Conservation (phyloP, 2,113 vertebrate genomes). For the Sebastes fasciatus region DNA sequence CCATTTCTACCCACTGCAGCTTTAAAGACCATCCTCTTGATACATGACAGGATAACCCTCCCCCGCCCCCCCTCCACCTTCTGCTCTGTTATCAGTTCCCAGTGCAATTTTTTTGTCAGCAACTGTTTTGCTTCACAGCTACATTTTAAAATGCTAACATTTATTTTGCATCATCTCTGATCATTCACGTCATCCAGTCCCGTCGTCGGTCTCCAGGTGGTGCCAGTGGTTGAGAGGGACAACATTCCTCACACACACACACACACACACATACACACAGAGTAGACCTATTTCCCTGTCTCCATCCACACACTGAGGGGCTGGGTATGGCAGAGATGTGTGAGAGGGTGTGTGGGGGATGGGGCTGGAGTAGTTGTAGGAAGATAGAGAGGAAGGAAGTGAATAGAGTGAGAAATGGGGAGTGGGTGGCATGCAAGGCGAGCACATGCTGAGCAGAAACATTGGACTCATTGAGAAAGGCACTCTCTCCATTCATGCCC, state of each 20-base stretch:
- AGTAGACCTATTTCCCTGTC: conserved; percentile 64
- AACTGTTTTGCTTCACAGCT: neutral
- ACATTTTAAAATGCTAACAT: conserved; percentile 6
- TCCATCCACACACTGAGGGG: conserved; percentile 68
- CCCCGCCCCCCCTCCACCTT: neutral
- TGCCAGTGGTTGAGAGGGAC: conserved; percentile 64
- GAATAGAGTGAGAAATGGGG: conserved; percentile 81
- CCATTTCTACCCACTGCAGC: too few species aligned
- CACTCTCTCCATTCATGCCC: conserved; percentile 74
- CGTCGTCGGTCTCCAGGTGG: conserved; percentile 71
- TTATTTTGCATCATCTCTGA: conserved; percentile 26
- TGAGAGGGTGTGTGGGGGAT: conserved; percentile 76
- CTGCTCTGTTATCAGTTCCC: neutral
- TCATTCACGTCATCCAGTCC: conserved; percentile 54
- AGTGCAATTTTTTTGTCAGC: neutral
- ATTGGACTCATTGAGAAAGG: conserved; percentile 85
- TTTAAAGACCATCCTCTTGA: neutral
- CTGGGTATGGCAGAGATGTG: conserved; percentile 75
- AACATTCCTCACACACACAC: conserved; percentile 51
- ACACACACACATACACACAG: conserved; percentile 31
- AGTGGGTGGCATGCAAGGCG: conserved; percentile 77
- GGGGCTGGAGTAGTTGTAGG: conserved; percentile 73
- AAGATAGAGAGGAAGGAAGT: conserved; percentile 82
- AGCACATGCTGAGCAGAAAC: conserved; percentile 85
- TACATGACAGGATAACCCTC: neutral